These are phyloP conservation scores for Procavia capensis DNA, from an alignment of 2,113 vertebrate species.

Conservation along the genomic window DNA sequence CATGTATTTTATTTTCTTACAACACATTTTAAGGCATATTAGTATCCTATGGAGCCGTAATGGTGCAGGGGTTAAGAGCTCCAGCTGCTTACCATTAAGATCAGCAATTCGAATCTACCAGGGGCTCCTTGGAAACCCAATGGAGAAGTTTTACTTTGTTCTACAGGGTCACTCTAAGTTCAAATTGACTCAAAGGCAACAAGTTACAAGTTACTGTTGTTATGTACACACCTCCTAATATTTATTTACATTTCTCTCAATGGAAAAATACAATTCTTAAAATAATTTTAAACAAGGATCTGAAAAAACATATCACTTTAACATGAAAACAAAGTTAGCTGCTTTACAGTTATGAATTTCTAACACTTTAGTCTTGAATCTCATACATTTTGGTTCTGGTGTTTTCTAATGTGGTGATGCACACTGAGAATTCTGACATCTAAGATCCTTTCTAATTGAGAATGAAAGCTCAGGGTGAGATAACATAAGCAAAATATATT, in stretches of 20 bases:
- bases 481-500: slow-evolving; percentile 53
- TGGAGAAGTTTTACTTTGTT: no score
- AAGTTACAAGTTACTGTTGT: not conserved
- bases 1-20: slow-evolving; percentile 23
- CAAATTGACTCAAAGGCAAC: no score
- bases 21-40: slow-evolving; percentile 27
- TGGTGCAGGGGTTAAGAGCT: no score
- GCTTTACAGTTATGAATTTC: slow-evolving; percentile 31
- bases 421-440: not conserved
- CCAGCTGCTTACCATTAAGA: no score
- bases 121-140: no score
- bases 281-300: slow-evolving; percentile 32
- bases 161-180: no score
- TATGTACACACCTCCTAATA: not conserved
- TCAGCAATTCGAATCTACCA: no score
- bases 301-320: slow-evolving; percentile 21
- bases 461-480: not conserved
- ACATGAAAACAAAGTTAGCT: not conserved
- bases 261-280: slow-evolving; percentile 26
- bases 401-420: slow-evolving; percentile 45
- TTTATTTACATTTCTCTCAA: slow-evolving; percentile 42
- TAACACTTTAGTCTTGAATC: slow-evolving; percentile 2
- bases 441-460: not conserved
- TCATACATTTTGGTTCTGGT: not conserved
- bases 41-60: not conserved